Base-by-base conservation (phyloP, 2,797 vertebrate genomes). In the Bucorvus abyssinicus region DNA sequence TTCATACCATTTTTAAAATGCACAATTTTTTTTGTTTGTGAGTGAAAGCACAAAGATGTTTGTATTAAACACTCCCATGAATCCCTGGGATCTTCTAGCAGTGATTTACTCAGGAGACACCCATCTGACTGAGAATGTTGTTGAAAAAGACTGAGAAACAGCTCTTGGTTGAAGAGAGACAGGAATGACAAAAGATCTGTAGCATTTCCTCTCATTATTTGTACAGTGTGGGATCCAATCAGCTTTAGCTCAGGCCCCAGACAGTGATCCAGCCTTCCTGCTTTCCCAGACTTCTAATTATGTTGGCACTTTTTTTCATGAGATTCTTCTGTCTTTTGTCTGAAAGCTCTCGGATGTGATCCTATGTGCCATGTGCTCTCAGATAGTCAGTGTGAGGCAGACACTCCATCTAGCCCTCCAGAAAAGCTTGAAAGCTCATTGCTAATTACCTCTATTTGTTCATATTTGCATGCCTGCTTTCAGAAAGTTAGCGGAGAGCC, bases 151-250 rank as follows among this genome's bases (percentile, higher is more conserved):
- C 59, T 63, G 47, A 74, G 75, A 77, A 87, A 75, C 11, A 82
- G 26, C 45, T 67, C 19, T 84, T 82, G 34, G 63, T 81, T 27
- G 60, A 50, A 47, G 52, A 23, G 50, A 85, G 56, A 61, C 20
- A 67, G 47, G 55, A 89, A 87, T 70, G 60, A 76, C 70, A 53
- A 32, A 81, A 67, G 55, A 34, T 53, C 45, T 90, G 45, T 61
- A 94, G 61, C 56, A 87, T 84, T 94, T 94, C 67, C 77, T 69
- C 29, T 76, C 12, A 8, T 65, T 89, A 67, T 93, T 90, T 92
- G 55, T 82, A 23, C 32, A 78, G 67, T 50, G 20, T 57, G 36
- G 42, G 65, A 87, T 93, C 53, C 78, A 73, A 12, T 49, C 63
- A 64, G 2, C 55, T 88, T 57, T 45, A 70, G 38, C 52, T 83